Conservation (phyloP, 2,888 invertebrate genomes). For the Lepidocyrtinus sp. region DNA sequence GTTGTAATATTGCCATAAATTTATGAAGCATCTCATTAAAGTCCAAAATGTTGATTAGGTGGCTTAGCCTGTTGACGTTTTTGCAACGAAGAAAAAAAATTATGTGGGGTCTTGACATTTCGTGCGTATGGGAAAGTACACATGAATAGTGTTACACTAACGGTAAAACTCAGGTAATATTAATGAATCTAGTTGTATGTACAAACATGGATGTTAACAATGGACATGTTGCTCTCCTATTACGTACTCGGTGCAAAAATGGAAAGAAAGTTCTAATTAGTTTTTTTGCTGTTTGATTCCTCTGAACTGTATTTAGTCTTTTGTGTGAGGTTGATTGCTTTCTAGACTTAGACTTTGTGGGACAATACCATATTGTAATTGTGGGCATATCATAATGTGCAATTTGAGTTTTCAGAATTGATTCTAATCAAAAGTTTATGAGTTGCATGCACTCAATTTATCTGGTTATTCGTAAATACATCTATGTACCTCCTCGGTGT, state of each 20-base stretch:
- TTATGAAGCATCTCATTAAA: not conserved
- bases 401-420: too few relatives aligned
- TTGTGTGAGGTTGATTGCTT: too few relatives aligned
- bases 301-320: too few relatives aligned
- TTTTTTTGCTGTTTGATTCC: too few relatives aligned
- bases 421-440: too few relatives aligned
- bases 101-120: not conserved
- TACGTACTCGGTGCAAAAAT: not conserved
- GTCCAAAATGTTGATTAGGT: not conserved
- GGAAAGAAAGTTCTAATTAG: not conserved
- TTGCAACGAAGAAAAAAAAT: too few relatives aligned
- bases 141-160: not conserved
- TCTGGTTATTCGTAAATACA: too few relatives aligned
- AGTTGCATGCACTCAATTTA: too few relatives aligned
- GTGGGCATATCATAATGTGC: too few relatives aligned
- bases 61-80: not conserved
- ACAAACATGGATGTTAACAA: not conserved
- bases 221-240: not conserved
- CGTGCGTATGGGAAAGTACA: not conserved
- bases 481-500: too few relatives aligned
- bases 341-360: too few relatives aligned
- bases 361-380: too few relatives aligned
- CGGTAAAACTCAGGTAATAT: not conserved
- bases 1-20: not conserved
- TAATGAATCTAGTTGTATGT: not conserved